Evolutionary conservation across 2,113 vertebrate genomes (phyloP).

Genomic region (Psilopogon haemacephalus): DNA sequence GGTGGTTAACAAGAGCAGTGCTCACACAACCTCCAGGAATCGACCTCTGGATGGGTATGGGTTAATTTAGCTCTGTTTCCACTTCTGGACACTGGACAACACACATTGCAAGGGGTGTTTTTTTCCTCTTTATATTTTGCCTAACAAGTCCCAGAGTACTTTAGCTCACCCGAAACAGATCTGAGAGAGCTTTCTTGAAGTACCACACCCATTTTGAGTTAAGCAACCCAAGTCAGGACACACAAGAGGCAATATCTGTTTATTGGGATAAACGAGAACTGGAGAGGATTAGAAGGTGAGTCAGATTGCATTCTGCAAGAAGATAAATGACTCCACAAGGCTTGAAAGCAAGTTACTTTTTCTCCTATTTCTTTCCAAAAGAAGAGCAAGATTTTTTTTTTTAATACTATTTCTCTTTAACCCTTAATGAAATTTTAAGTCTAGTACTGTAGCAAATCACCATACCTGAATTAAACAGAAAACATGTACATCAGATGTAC

Average conservation of each 20-base stretch:
- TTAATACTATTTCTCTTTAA: fast-evolving
- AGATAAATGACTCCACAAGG: neutral
- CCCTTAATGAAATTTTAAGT: neutral
- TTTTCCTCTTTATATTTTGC: too few relatives aligned
- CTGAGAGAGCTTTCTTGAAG: neutral
- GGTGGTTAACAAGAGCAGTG: neutral
- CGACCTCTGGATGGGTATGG: neutral
- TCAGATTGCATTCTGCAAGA: neutral
- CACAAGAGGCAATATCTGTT: neutral
- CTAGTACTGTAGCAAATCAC: neutral
- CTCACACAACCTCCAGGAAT: neutral
- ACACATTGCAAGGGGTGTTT: neutral
- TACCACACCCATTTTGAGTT: neutral
- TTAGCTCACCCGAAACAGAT: neutral
- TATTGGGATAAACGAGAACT: neutral
- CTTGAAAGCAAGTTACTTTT: neutral
- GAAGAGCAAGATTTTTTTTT: neutral
- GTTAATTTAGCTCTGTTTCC: slow-evolving; percentile 7
- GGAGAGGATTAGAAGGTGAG: neutral
- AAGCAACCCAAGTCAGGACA: neutral
- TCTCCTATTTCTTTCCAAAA: neutral
- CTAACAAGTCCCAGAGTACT: neutral
- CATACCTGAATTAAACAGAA: slow-evolving; percentile 4
- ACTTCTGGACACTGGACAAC: neutral
- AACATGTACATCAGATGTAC: neutral